These are phyloP conservation scores for Numenius arquata DNA, from an alignment of 2,113 vertebrate species.

Conservation along the genomic window DNA sequence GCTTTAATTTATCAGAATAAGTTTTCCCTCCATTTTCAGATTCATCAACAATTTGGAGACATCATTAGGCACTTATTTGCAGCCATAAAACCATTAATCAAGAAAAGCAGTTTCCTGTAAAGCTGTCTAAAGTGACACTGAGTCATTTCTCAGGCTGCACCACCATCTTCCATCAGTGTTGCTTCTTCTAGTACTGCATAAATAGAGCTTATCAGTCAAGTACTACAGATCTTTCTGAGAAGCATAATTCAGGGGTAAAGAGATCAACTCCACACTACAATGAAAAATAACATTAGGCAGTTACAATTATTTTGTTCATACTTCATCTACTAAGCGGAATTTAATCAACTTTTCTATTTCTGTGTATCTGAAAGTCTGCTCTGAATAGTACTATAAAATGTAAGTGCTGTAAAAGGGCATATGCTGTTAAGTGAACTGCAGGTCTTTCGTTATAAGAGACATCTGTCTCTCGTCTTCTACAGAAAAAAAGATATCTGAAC, in stretches of 20 bases:
- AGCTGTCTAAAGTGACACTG: neutral
- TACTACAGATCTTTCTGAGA: neutral
- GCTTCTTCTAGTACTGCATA: neutral
- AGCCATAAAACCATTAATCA: neutral
- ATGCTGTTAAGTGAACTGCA: neutral
- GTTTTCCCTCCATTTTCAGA: slow-evolving; percentile 3
- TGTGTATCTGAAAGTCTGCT: neutral
- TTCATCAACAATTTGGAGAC: slow-evolving; percentile 8
- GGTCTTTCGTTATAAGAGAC: neutral
- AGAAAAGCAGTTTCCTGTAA: neutral
- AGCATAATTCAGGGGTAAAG: neutral
- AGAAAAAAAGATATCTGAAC: neutral
- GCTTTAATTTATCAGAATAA: slow-evolving; percentile 18
- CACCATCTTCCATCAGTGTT: neutral
- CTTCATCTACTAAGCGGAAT: neutral
- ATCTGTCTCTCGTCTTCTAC: neutral
- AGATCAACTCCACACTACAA: neutral
- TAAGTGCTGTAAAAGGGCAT: neutral
- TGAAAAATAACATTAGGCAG: neutral
- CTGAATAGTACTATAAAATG: neutral
- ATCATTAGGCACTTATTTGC: neutral
- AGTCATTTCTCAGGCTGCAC: neutral
- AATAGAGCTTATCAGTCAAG: slow-evolving; percentile 1
- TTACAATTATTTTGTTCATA: neutral
- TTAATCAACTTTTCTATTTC: neutral